Evolutionary conservation across 2,113 vertebrate genomes (phyloP).

Genomic region (Lonchura striata): DNA sequence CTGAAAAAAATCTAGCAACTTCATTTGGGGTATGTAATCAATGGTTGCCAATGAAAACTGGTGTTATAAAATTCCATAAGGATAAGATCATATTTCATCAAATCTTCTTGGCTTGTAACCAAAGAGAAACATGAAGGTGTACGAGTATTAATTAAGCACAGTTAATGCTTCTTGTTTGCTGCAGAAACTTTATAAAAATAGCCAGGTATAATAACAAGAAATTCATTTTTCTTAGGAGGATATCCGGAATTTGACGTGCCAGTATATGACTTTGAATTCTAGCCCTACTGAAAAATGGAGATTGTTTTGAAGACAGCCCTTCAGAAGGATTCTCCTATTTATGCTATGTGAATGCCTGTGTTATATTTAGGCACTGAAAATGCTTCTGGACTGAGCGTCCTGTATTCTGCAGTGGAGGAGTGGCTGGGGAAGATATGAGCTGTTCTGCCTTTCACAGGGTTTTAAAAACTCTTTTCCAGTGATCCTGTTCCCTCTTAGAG

Average conservation of each 20-base stretch:
- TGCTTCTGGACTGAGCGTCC: constrained; percentile 16
- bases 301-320: constrained; percentile 13
- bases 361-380: constrained; percentile 55
- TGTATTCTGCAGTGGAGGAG: background rate
- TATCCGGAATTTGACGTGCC: constrained; percentile 1
- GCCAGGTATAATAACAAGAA: background rate
- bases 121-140: background rate
- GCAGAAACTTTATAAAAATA: constrained; percentile 24
- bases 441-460: background rate
- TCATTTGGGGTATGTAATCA: background rate
- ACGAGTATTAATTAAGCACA: background rate
- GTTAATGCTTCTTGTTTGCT: background rate
- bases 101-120: background rate
- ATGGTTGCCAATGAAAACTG: background rate
- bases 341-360: background rate
- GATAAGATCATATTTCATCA: background rate
- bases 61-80: background rate
- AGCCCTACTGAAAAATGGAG: background rate
- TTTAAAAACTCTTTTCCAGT: background rate
- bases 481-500: background rate
- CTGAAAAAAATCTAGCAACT: background rate
- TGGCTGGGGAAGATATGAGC: background rate
- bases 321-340: constrained; percentile 48
- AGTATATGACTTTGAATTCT: background rate
- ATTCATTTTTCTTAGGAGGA: background rate